Conservation (phyloP, 2,113 vertebrate species). For the Mustela lutreola region DNA sequence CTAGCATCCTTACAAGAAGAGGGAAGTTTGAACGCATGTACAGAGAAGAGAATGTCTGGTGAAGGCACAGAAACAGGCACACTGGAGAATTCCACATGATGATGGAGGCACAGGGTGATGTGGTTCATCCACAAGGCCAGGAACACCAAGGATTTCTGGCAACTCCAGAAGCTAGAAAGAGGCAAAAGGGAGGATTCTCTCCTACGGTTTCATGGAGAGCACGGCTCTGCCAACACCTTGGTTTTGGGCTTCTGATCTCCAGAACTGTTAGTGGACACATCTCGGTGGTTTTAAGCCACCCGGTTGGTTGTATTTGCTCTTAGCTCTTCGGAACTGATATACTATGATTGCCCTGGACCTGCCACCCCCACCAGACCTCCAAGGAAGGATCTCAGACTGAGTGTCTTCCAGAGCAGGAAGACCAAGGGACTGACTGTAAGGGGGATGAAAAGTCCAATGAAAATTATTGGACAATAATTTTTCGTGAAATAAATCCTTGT, state of each 20-base stretch:
- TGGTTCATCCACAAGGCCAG: neutral
- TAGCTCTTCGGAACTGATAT: neutral
- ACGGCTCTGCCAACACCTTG: accelerated
- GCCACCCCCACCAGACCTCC: neutral
- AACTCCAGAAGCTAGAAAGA: neutral
- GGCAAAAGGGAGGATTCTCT: too few relatives aligned
- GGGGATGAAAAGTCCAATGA: neutral
- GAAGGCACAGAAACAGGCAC: neutral
- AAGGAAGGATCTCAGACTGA: too few relatives aligned
- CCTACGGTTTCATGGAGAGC: neutral
- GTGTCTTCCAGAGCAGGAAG: too few relatives aligned
- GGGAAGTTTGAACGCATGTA: neutral
- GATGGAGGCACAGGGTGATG: too few relatives aligned
- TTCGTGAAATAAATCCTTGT: neutral
- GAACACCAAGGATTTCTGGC: neutral
- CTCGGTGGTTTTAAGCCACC: neutral
- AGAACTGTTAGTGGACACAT: neutral
- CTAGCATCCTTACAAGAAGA: neutral
- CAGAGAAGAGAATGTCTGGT: neutral
- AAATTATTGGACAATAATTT: neutral
- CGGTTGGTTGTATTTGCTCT: neutral
- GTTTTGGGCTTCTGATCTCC: neutral
- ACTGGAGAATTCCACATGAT: neutral
- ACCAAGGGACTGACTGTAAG: neutral
- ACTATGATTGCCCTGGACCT: neutral